Evolutionary conservation across 2,888 invertebrate genomes (phyloP).

Genomic region (Dysmachus trigonus): DNA sequence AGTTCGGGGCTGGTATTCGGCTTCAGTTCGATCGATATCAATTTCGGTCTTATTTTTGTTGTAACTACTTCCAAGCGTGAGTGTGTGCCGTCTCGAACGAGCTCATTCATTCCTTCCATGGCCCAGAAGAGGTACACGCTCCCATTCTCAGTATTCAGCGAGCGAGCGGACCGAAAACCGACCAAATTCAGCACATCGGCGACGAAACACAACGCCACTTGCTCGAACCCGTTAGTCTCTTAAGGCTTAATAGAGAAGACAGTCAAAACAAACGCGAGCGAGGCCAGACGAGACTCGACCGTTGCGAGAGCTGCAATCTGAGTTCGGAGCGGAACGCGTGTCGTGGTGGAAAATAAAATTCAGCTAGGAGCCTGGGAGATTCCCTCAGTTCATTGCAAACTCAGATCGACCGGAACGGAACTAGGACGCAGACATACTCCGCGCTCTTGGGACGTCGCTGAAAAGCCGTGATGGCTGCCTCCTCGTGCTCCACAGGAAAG

Average conservation of each 20-base stretch:
- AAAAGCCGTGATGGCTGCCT: background rate
- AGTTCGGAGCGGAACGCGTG: no score
- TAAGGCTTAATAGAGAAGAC: background rate
- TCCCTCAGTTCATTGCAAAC: background rate
- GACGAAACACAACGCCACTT: background rate
- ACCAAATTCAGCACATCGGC: background rate
- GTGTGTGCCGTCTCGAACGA: background rate
- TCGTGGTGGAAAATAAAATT: background rate
- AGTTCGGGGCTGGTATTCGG: background rate
- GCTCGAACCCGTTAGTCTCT: background rate
- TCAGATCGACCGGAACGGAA: background rate
- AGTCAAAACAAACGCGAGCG: background rate
- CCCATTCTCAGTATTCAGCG: background rate
- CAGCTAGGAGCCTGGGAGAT: background rate
- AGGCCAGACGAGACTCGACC: background rate
- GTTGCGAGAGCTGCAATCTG: background rate
- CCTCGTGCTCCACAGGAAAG: background rate
- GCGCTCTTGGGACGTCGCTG: background rate
- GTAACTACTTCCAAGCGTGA: background rate
- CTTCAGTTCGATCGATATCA: constrained; percentile 8
- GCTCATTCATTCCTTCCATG: background rate
- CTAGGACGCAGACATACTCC: background rate
- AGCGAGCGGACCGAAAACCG: background rate
- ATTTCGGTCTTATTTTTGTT: background rate
- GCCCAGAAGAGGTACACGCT: background rate